Conservation (phyloP, 2,113 vertebrate species). For the human region DNA sequence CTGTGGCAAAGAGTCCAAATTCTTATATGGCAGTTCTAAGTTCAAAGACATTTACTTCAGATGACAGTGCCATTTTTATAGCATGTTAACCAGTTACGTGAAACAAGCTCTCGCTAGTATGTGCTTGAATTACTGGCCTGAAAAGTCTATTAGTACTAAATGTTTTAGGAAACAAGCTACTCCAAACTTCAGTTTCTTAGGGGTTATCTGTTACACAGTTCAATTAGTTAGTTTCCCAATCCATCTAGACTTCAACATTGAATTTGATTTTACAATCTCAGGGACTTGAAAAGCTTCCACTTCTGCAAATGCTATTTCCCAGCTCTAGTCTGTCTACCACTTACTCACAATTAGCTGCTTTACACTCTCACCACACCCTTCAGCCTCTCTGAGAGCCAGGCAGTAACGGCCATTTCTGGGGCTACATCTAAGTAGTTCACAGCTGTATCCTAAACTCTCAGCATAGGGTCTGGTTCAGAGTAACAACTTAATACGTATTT, state of each 20-base stretch:
- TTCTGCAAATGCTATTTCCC: not conserved
- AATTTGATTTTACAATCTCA: constrained; percentile 30
- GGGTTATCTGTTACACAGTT: constrained; percentile 13
- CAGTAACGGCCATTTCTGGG: not conserved
- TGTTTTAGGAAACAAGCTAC: constrained; percentile 50
- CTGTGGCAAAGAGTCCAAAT: constrained; percentile 44
- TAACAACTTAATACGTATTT: constrained; percentile 30
- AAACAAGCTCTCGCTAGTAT: not conserved
- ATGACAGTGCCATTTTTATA: constrained; percentile 34
- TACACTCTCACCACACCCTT: not conserved
- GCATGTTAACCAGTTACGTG: not conserved
- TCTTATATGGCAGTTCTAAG: constrained; percentile 21
- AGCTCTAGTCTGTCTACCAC: not conserved
- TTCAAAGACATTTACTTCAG: constrained; percentile 58
- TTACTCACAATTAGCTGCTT: not conserved
- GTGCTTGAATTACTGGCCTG: not conserved
- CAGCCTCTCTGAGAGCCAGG: not conserved
- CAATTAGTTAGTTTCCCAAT: constrained; percentile 31
- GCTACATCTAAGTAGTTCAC: not conserved
- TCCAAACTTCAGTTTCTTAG: constrained; percentile 16
- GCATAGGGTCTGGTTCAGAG: not conserved
- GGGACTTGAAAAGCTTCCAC: constrained; percentile 7
- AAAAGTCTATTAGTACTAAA: constrained; percentile 28
- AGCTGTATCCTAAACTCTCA: not conserved
- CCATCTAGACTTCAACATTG: constrained; percentile 2